Conservation (phyloP, 1,140 invertebrate genomes). For the Gonatopus flavifemur region DNA sequence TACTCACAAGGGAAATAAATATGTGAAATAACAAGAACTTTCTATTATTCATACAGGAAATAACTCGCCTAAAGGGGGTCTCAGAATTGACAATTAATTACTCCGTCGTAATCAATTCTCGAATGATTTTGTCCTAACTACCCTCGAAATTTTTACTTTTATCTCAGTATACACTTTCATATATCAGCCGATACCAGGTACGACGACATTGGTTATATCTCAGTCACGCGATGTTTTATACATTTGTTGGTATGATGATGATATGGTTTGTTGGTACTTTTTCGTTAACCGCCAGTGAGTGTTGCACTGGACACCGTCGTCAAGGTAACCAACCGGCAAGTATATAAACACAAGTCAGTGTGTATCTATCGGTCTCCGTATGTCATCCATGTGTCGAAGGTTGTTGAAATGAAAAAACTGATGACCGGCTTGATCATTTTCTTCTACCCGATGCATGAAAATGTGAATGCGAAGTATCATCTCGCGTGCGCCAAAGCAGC, state of each 20-base stretch:
- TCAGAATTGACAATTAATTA: too few species aligned
- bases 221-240: slow-evolving; percentile 5
- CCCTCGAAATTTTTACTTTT: too few species aligned
- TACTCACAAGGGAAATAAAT: slow-evolving; percentile 19
- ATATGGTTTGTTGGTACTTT: too few species aligned
- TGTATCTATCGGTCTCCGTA: too few species aligned
- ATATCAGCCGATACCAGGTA: too few species aligned
- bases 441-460: slow-evolving; percentile 32
- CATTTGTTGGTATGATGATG: too few species aligned
- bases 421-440: slow-evolving; percentile 15
- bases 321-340: slow-evolving; percentile 39
- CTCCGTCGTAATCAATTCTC: too few species aligned
- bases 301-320: slow-evolving; percentile 24
- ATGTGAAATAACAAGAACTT: background rate
- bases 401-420: slow-evolving; percentile 33
- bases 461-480: slow-evolving; percentile 36
- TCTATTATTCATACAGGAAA: too few species aligned
- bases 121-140: too few species aligned
- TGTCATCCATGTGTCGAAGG: slow-evolving; percentile 38
- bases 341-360: slow-evolving; percentile 44
- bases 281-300: slow-evolving; percentile 18
- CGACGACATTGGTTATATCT: too few species aligned
- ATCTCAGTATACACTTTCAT: too few species aligned
- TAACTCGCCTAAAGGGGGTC: too few species aligned
- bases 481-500: slow-evolving; percentile 13